Base-by-base conservation (phyloP, 2,797 vertebrate genomes). In the Propithecus perrieri region DNA sequence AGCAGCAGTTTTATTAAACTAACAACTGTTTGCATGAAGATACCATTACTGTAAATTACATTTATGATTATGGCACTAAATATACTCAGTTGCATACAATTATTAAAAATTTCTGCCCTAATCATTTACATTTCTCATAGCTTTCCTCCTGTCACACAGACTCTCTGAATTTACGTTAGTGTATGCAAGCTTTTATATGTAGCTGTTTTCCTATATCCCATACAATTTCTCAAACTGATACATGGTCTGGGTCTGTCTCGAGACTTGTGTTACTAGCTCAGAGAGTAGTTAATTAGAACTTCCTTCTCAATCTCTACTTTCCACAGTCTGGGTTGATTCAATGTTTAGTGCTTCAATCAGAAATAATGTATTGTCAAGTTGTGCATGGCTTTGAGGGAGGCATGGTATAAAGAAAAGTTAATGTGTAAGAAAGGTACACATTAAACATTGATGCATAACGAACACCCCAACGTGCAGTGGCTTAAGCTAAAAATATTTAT, bases 1-100 rank as follows among this genome's bases (percentile, higher is more conserved):
- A 95, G 93, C 96, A 96, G 95, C 85, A 91, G 65, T 97, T 94
- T 98, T 98, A 97, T 98, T 98, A 98, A 98, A 93, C 78, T 96
- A 96, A 96, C 92, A 97, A 88, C 65, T 94, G 95, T 98, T 91
- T 97, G 97, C 97, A 57, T 79, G 17, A 74, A 97, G 94, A 94
- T 1, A 0, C 41, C 72, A 69, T 98, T 97, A 97, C 17, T 95
- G 75, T 96, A 98, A 97, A 98, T 95, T 96, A 90, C 91, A 94
- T 98, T 97, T 97, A 78, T 98, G 98, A 98, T 97, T 97, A 96
- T 92, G 22, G n/a, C 85, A 96, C 30, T 28, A 33, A 96, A 95
- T 96, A 97, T 95, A 85, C 72, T 91, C 63, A 18, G 71, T 74
- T 79, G 41, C 81, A 94, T 94, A 87, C 95, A 97, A 94, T 93